Percentiles rank a stretch among this genome's conserved stretches.
Conservation (phyloP, 53 echinoderm and acorn worm species). For the Henricia sp. region DNA sequence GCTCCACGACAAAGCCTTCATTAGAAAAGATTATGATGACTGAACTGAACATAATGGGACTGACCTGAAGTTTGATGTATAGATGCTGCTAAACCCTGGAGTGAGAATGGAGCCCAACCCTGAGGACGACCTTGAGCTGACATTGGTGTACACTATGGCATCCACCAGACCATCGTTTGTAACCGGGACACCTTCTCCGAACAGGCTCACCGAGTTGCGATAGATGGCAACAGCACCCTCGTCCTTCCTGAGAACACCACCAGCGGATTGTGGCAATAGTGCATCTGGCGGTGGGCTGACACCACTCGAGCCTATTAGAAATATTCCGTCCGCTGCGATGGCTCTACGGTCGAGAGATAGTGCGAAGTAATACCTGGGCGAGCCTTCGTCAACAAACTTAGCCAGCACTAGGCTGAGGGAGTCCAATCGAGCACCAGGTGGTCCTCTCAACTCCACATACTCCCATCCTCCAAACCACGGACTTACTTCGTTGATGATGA, state of each 20-base stretch:
- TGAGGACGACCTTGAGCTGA: slow-evolving; percentile 5
- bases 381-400: too few species aligned
- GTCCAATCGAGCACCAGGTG: slow-evolving; percentile 54
- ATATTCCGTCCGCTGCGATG: slow-evolving; percentile 50
- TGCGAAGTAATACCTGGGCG: slow-evolving; percentile 38
- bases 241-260: slow-evolving; percentile 29
- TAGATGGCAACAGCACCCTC: slow-evolving; percentile 79
- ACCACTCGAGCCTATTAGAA: slow-evolving; percentile 64
- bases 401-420: slow-evolving; percentile 64
- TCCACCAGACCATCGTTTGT: slow-evolving; percentile 66
- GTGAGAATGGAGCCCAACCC: slow-evolving; percentile 35
- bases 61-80: slow-evolving; percentile 59
- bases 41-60: too few species aligned
- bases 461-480: slow-evolving; percentile 35
- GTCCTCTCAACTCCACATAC: slow-evolving; percentile 78
- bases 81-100: slow-evolving; percentile 51
- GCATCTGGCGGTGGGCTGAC: slow-evolving; percentile 57
- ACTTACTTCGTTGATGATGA: slow-evolving; percentile 82
- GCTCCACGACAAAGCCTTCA: too few species aligned
- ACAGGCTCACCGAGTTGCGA: slow-evolving; percentile 38
- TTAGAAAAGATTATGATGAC: too few species aligned
- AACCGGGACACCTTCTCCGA: slow-evolving; percentile 49
- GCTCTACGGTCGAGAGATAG: slow-evolving; percentile 17
- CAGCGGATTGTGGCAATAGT: slow-evolving; percentile 12
- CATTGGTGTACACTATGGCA: slow-evolving; percentile 74